A percentile compares a stretch with the other conserved stretches of the same genome.
These are phyloP conservation scores for Chanos chanos DNA, from an alignment of 2,797 vertebrate species.

Conservation along the genomic window DNA sequence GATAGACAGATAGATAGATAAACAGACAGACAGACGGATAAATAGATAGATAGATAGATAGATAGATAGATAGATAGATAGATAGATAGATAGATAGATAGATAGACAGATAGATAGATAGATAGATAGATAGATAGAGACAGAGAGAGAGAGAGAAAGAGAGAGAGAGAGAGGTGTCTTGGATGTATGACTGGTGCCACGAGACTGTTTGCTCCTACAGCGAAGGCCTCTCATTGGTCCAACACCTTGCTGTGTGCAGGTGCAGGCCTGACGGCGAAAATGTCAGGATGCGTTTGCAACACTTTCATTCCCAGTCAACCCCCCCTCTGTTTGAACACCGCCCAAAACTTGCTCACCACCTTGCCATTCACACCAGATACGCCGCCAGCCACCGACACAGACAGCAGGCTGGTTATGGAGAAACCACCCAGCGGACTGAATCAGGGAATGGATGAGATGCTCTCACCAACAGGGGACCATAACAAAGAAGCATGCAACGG, in stretches of 20 bases:
- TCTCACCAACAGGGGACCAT: constrained; percentile 10
- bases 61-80: no score
- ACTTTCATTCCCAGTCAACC: constrained; percentile 49
- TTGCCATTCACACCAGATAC: constrained; percentile 13
- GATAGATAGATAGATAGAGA: not conserved
- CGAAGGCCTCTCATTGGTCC: constrained; percentile 14
- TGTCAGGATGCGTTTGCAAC: constrained; percentile 66
- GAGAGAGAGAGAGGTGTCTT: not conserved
- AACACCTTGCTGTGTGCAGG: constrained; percentile 69
- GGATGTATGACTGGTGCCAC: not conserved
- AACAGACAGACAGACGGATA: not conserved
- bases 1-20: not conserved
- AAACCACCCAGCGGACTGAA: not conserved
- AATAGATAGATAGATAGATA: no score
- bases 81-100: no score
- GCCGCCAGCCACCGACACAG: not conserved
- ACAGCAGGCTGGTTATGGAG: constrained; percentile 11
- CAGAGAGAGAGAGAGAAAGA: not conserved
- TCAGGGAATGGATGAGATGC: constrained; percentile 8
- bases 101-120: not conserved
- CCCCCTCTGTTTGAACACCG: constrained; percentile 29
- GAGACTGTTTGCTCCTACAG: not conserved
- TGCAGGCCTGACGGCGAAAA: constrained; percentile 67
- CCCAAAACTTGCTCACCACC: constrained; percentile 11
- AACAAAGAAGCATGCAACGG: constrained; percentile 14